Conservation (phyloP, 2,797 vertebrate species). For the Vespertilio murinus region DNA sequence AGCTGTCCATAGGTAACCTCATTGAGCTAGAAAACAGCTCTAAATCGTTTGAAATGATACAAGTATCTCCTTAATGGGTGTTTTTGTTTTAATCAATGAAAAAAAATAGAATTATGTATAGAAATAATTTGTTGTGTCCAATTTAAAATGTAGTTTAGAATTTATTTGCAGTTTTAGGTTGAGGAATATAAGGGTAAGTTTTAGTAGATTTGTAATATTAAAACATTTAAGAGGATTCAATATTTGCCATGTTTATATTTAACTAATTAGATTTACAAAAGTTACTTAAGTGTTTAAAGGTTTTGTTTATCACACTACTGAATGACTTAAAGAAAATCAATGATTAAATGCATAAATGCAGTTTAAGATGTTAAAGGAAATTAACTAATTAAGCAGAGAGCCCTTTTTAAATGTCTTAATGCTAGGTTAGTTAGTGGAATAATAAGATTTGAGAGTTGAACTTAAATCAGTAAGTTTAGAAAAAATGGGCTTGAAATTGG, state of each 20-base stretch:
- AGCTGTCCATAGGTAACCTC: background rate
- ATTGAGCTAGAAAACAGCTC: background rate
- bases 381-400: constrained; percentile 45
- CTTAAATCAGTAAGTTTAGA: constrained; percentile 36
- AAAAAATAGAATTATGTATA: background rate
- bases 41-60: background rate
- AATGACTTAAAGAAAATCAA: constrained; percentile 33
- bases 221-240: constrained; percentile 31
- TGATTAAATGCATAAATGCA: constrained; percentile 22
- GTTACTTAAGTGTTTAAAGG: constrained; percentile 3
- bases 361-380: constrained; percentile 53
- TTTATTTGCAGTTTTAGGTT: constrained; percentile 21
- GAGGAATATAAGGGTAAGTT: background rate
- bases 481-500: background rate
- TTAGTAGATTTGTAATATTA: constrained; percentile 3
- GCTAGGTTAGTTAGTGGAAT: background rate
- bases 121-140: constrained; percentile 13
- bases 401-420: constrained; percentile 39
- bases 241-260: background rate
- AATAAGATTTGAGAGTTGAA: constrained; percentile 51
- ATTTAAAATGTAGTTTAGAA: background rate
- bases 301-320: background rate
- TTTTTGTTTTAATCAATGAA: background rate
- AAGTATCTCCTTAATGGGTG: background rate
- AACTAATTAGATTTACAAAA: constrained; percentile 24